Conservation (phyloP, 2,797 vertebrate species). For the Sebastes variabilis region DNA sequence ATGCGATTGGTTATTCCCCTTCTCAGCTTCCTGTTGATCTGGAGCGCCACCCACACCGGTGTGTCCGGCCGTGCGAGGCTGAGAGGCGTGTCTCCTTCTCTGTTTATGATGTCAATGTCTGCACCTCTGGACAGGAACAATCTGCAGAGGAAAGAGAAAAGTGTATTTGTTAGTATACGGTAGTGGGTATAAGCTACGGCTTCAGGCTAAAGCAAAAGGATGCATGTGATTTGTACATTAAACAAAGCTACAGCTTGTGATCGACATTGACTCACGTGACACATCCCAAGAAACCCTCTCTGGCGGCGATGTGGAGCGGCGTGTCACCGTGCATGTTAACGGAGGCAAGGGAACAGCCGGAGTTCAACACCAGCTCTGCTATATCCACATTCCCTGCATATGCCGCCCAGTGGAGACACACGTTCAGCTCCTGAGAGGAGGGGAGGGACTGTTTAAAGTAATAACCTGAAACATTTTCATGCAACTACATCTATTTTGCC, state of each 20-base stretch:
- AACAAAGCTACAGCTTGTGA: background rate
- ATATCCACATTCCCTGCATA: constrained; percentile 93
- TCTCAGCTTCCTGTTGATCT: constrained; percentile 91
- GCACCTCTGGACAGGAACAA: constrained; percentile 92
- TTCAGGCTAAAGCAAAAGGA: background rate
- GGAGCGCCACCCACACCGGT: constrained; percentile 92
- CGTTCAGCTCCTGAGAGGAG: constrained; percentile 88
- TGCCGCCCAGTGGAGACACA: constrained; percentile 94
- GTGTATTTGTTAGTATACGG: background rate
- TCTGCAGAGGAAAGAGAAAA: constrained; percentile 63
- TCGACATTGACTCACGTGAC: constrained; percentile 85
- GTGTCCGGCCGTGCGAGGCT: constrained; percentile 87
- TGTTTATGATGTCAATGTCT: constrained; percentile 89
- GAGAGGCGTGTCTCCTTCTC: constrained; percentile 91
- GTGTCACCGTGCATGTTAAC: constrained; percentile 94
- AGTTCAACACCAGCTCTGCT: constrained; percentile 90
- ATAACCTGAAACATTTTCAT: constrained; percentile 26
- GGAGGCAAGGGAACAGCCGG: constrained; percentile 88
- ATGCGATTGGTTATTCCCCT: constrained; percentile 88
- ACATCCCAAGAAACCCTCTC: constrained; percentile 90
- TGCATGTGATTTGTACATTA: background rate
- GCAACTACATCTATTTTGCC: background rate
- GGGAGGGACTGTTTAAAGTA: constrained; percentile 23
- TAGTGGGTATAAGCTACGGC: background rate
- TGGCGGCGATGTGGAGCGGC: constrained; percentile 90